Evolutionary conservation across 2,113 vertebrate genomes (phyloP), one percentile per base, ranked within the genome.

Genomic region (Myrmecophaga tridactyla): DNA sequence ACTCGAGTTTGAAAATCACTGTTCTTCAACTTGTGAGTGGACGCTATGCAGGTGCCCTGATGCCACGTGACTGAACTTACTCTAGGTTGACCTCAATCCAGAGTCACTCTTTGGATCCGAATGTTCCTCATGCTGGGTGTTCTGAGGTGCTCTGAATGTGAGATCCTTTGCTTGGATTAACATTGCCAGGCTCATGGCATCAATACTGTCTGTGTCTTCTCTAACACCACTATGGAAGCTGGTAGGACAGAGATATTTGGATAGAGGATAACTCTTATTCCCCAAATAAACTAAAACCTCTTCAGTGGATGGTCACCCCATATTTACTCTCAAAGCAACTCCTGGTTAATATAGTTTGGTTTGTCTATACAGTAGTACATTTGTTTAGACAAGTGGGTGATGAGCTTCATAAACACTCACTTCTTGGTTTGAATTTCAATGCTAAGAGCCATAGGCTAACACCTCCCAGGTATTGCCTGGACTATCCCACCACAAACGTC

Each of bases 341-440:
- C 15, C 46, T 27, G 65, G 17, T 7, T 85, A 80, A 83, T 43
- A n/a, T 4, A 43, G 62, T 31, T 63, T 51, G 20, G 41, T 60
- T 29, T 87, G 39, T 89, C 11, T 88, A 73, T 77, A 58, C 1
- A 77, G 39, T 17, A 96, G 95, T 51, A 9, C 13, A 36, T 90
- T 39, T 39, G 17, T 94, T 95, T 87, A 70, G 65, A 62, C 46
- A 93, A 83, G 51, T 12, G 23, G 41, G 12, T 90, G 53, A 86
- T 46, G 23, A 86, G 56, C 48, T 85, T 96, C 56, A 29, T 13
- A 12, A 63, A 77, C 25, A 56, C 29, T 73, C 20, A 56, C 9
- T 18, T 91, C 41, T 92, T 85, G 87, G 51, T 86, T 62, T 96
- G 58, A 17, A 91, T 90, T 95, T 92, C 56, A 85, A 46, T 46